Evolutionary conservation across 35 echinoderm and acorn worm genomes (phyloP).

Genomic region (Hemicentrotus pulcherrimus): DNA sequence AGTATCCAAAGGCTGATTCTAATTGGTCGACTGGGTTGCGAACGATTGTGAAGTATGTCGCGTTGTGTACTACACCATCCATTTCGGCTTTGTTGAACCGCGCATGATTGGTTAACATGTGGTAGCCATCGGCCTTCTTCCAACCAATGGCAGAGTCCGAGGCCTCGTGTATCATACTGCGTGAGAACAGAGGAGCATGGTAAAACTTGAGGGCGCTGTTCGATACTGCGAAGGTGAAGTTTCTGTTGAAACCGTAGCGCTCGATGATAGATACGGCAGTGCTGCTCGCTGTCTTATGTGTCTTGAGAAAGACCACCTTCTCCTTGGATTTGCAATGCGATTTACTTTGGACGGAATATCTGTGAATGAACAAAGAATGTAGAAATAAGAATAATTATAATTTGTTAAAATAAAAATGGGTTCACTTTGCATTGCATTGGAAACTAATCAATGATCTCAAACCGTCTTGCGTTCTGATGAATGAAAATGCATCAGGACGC

Average conservation of each 20-base stretch:
- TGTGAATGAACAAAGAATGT: background rate
- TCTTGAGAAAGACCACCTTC: slow-evolving; percentile 80
- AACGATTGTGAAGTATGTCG: slow-evolving; percentile 61
- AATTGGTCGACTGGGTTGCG: slow-evolving; percentile 68
- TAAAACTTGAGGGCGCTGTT: slow-evolving; percentile 39
- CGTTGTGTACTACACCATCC: slow-evolving; percentile 57
- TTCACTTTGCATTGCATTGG: too few species aligned
- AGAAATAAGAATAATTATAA: background rate
- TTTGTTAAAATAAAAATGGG: too few species aligned
- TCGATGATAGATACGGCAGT: slow-evolving; percentile 68
- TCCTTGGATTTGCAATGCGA: background rate
- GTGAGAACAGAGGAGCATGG: slow-evolving; percentile 24
- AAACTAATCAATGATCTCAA: too few species aligned
- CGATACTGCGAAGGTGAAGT: slow-evolving; percentile 56
- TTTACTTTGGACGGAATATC: background rate
- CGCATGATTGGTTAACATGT: slow-evolving; percentile 64
- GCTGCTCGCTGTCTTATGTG: slow-evolving; percentile 83
- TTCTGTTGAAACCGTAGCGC: slow-evolving; percentile 68
- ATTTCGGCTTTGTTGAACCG: slow-evolving; percentile 59
- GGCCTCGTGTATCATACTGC: background rate
- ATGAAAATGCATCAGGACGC: too few species aligned
- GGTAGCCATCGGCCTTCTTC: slow-evolving; percentile 15
- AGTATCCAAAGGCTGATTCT: slow-evolving; percentile 82
- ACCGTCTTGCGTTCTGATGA: too few species aligned
- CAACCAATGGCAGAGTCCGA: background rate